phyloP scores from a whole-genome alignment of 2,888 invertebrate genomes.

The Nudaria mundana region DNA sequence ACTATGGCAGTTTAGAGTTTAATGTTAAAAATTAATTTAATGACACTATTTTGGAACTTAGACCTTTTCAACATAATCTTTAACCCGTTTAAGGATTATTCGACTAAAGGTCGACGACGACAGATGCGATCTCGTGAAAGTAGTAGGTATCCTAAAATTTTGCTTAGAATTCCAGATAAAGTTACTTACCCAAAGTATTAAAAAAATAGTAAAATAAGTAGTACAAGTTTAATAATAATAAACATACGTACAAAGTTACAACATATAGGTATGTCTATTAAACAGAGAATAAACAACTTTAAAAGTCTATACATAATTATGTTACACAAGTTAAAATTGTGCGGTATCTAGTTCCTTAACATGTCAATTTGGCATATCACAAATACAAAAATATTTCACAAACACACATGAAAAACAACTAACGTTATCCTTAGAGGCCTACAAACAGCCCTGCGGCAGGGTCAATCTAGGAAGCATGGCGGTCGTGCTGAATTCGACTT shows the following conservation, averaged over 20 bases:
- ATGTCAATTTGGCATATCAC: constrained; percentile 35
- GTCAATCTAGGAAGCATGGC: not conserved
- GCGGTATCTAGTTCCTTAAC: constrained; percentile 20
- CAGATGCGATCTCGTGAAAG: no score
- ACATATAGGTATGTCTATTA: constrained; percentile 35
- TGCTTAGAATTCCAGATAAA: no score
- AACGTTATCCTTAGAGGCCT: not conserved
- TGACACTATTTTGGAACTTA: no score
- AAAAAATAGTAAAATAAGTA: constrained; percentile 13
- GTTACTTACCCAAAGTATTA: no score
- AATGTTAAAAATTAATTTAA: no score
- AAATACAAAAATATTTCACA: constrained; percentile 17
- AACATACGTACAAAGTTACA: constrained; percentile 39
- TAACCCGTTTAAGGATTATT: no score
- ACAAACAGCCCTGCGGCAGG: constrained; percentile 9
- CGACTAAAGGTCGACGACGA: no score
- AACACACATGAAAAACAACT: constrained; percentile 11
- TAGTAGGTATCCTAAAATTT: no score
- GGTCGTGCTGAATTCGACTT: not conserved
- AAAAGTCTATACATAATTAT: constrained; percentile 20
- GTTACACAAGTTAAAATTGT: constrained; percentile 23
- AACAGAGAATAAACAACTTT: constrained; percentile 31
- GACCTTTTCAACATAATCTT: no score
- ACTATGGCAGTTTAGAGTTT: no score
- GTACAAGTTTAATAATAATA: constrained; percentile 40